Evolutionary conservation across 2,113 vertebrate species (phyloP).

Genomic region (Euleptes europaea): DNA sequence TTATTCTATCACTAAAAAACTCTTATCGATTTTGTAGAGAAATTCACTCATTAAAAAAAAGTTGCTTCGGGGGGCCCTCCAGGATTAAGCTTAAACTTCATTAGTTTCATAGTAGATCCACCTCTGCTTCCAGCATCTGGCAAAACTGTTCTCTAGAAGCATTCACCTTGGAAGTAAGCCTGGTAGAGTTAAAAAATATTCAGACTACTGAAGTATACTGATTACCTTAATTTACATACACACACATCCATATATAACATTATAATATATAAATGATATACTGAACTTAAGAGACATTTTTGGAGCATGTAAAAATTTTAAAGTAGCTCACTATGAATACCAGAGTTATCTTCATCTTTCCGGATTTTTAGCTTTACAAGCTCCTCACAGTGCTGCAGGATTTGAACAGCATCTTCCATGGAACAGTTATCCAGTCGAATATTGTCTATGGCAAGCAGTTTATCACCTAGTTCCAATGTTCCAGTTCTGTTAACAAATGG

Average conservation of each 20-base stretch:
- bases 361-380: constrained; percentile 97
- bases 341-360: constrained; percentile 98
- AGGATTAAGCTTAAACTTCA: too few species aligned
- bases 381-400: constrained; percentile 95
- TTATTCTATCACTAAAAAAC: too few species aligned
- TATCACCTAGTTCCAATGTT: constrained; percentile 94
- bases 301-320: constrained; percentile 27
- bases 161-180: not conserved
- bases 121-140: not conserved
- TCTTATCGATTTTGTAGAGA: too few species aligned
- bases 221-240: not conserved
- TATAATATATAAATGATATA: not conserved
- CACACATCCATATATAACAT: not conserved
- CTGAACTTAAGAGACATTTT: not conserved
- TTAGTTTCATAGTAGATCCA: too few species aligned
- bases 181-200: not conserved
- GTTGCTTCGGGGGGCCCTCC: too few species aligned
- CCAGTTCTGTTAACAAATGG: constrained; percentile 83
- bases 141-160: not conserved
- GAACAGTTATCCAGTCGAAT: constrained; percentile 96
- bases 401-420: constrained; percentile 97
- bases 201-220: not conserved
- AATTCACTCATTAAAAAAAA: too few species aligned
- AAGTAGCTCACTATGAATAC: constrained; percentile 69
- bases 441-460: constrained; percentile 95